Base-by-base conservation (phyloP, 2,113 vertebrate species). In the Ammodytes marinus region DNA sequence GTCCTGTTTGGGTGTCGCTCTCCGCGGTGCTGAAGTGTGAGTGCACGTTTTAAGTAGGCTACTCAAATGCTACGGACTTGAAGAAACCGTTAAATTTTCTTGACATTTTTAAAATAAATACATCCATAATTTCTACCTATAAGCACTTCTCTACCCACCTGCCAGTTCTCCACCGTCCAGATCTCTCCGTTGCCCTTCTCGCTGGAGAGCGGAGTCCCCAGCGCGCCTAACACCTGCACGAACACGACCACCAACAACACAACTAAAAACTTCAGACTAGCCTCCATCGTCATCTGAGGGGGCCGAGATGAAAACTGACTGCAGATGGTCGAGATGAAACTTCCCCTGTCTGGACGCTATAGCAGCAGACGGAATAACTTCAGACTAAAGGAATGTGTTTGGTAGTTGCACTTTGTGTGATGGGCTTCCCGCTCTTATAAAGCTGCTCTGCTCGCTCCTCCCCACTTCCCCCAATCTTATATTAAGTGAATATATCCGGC, bases 111-210 rank as follows among this genome's bases (percentile, higher is more conserved):
- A 35, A 39, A 67, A 50, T 3, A 3, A 0, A 27, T 27, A 27
- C 35, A 50, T 42, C 15, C 7, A 46, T 7, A 2, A 17, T 12
- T 27, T 53, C n/a, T 3, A 17, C 2, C 54, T 37, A 4, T 15
- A 17, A 54, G 2, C 9, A 8, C 14, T 6, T 17, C 1, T 52
- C 1, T 2, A 42, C 3, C 78, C 87, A 95, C 95, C 94, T 94
- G 91, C 92, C 91, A 92, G 70, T 89, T 82, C 4, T 92, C 87
- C 85, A 79, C 11, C 4, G 77, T 89, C 93, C 90, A 94, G 1
- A 81, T 9, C 15, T 90, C 88, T 12, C 77, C 69, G 57, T 90
- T 82, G 1, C 91, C 89, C 1, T 89, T 79, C 0, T 74, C 80
- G n/a, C 58, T 27, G 57, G 88, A 82, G 3, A 91, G 19, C 37